Evolutionary conservation across 2,797 vertebrate genomes (phyloP).

Genomic region (Delichon dasypus): DNA sequence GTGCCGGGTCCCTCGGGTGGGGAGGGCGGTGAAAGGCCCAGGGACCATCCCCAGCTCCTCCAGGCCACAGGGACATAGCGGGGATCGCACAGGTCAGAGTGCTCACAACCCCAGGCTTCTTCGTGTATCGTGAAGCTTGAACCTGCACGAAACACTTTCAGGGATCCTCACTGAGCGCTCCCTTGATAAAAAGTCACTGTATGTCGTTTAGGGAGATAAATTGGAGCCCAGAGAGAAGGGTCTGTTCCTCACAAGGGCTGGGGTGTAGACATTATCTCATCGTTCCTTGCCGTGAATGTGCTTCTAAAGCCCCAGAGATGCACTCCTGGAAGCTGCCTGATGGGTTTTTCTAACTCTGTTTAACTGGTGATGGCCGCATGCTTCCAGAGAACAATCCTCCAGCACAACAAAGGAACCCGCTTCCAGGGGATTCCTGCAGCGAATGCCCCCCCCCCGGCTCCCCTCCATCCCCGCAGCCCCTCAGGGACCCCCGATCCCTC

Average conservation of each 20-base stretch:
- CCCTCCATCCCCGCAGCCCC: background rate
- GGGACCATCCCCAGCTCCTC: background rate
- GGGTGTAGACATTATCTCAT: fast-evolving
- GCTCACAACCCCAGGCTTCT: fast-evolving
- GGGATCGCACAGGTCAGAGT: fast-evolving
- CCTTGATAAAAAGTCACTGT: background rate
- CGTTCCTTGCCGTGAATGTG: background rate
- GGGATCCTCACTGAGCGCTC: fast-evolving
- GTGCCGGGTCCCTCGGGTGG: background rate
- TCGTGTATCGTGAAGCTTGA: too few species aligned
- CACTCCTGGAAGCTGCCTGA: background rate
- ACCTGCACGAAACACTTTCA: background rate
- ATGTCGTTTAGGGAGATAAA: fast-evolving
- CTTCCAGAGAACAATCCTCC: background rate
- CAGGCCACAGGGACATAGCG: background rate
- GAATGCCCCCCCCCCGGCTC: background rate
- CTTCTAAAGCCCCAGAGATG: too few species aligned
- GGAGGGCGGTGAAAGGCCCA: background rate
- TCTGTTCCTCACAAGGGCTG: fast-evolving
- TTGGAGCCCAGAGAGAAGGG: background rate
- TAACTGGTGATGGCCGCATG: fast-evolving
- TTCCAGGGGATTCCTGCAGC: background rate
- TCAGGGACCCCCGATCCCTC: background rate
- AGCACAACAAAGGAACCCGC: fast-evolving
- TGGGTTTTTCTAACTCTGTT: background rate